These are phyloP conservation scores for Drosophila equinoxialis DNA, from an alignment of 1,140 invertebrate genomes.

Conservation along the genomic window DNA sequence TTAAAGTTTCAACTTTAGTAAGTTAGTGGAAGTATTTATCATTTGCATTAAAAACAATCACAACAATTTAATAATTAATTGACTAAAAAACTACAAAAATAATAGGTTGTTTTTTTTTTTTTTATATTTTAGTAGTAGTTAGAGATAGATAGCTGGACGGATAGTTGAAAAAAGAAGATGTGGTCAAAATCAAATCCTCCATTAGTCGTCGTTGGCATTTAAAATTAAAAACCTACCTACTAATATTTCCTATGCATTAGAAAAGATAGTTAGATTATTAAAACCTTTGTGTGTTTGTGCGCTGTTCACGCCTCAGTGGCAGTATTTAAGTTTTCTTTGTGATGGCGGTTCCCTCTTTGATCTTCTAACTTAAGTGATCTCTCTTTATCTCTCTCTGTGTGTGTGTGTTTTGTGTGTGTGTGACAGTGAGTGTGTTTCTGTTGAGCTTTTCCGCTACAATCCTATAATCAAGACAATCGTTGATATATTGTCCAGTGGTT, in stretches of 20 bases:
- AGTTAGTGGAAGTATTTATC: slow-evolving; percentile 76
- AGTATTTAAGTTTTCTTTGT: slow-evolving; percentile 52
- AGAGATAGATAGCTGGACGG: slow-evolving; percentile 46
- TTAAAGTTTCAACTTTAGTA: slow-evolving; percentile 73
- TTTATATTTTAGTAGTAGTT: slow-evolving; percentile 37
- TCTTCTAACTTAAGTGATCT: slow-evolving; percentile 14
- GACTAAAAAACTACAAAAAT: slow-evolving; percentile 81
- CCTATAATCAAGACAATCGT: slow-evolving; percentile 58
- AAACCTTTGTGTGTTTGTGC: slow-evolving; percentile 57
- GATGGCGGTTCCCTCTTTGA: slow-evolving; percentile 23
- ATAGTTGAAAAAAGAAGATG: slow-evolving; percentile 5
- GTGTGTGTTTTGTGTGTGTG: slow-evolving; percentile 55
- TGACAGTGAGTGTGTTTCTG: slow-evolving; percentile 21
- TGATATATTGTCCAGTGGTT: slow-evolving; percentile 66
- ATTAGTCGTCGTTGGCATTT: slow-evolving; percentile 80
- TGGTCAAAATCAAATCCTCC: slow-evolving; percentile 81
- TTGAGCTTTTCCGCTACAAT: slow-evolving; percentile 35
- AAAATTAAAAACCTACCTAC: slow-evolving; percentile 77
- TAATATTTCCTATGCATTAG: slow-evolving; percentile 70
- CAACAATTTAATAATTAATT: slow-evolving; percentile 82
- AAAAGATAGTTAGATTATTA: slow-evolving; percentile 30
- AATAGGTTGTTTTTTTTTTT: slow-evolving; percentile 59
- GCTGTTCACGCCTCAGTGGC: slow-evolving; percentile 75
- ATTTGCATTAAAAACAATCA: slow-evolving; percentile 81
- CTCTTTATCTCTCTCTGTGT: slow-evolving; percentile 32